Evolutionary conservation across 2,113 vertebrate species (phyloP).

Genomic region (Rhinoderma darwinii): DNA sequence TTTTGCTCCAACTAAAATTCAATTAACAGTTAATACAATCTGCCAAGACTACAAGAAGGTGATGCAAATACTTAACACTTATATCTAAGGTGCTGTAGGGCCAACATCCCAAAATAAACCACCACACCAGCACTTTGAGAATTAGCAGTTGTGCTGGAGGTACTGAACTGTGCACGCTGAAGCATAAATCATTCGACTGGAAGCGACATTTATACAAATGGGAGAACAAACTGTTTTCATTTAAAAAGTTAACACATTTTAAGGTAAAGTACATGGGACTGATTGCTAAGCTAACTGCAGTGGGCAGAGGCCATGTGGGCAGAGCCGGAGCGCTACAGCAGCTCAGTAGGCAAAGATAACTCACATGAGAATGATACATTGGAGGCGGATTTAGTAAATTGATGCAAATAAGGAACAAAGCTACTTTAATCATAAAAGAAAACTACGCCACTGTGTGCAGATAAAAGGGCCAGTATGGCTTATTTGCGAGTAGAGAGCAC

Average conservation of each 20-base stretch:
- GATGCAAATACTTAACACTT: slow-evolving; percentile 65
- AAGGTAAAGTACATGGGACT: slow-evolving; percentile 39
- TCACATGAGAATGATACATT: neutral
- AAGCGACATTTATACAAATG: slow-evolving; percentile 55
- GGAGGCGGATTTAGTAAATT: neutral
- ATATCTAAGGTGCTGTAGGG: slow-evolving; percentile 55
- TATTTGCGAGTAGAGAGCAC: neutral
- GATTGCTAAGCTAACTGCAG: slow-evolving; percentile 23
- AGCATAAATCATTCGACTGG: slow-evolving; percentile 51
- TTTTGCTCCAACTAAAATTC: slow-evolving; percentile 19
- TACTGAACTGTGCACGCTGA: slow-evolving; percentile 31
- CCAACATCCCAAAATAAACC: slow-evolving; percentile 60
- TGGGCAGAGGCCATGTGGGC: slow-evolving; percentile 28
- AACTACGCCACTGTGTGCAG: neutral
- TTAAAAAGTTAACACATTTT: slow-evolving; percentile 54
- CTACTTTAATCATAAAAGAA: slow-evolving; percentile 1
- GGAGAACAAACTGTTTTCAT: slow-evolving; percentile 58
- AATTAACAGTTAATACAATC: slow-evolving; percentile 34
- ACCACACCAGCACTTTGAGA: slow-evolving; percentile 60
- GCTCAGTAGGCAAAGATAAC: slow-evolving; percentile 21
- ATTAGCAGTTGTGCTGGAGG: slow-evolving; percentile 48
- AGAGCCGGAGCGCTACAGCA: neutral
- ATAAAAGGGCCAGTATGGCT: neutral
- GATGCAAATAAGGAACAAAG: slow-evolving; percentile 34
- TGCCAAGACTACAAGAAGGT: neutral